Evolutionary conservation across 2,888 invertebrate genomes (phyloP), one percentile per base, ranked within the genome.

Genomic region (Fragum fragum): DNA sequence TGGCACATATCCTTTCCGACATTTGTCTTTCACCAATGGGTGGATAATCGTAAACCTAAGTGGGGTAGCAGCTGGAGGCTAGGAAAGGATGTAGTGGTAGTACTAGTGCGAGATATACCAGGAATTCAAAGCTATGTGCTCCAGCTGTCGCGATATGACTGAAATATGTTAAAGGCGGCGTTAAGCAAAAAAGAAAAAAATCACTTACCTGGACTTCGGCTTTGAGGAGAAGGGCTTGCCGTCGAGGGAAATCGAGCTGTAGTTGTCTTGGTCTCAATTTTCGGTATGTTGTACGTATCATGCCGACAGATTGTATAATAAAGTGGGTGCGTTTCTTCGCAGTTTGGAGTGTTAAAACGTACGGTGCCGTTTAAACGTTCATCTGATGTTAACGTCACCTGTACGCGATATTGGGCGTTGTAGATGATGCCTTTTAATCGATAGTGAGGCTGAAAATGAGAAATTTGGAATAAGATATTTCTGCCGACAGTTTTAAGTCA

Each of bases 321-420:
- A 11, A 52, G 11, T 1, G 29, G 23, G 11, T 42, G 70, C 21
- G 63, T 63, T 14, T 80, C 59, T 0, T 73, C 52, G 79, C 88
- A 88, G 16, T 42, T 53, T 0, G 85, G 86, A 5, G 88, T 88
- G 14, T 61, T 74, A 71, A 86, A 82, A 3, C 26, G 73, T 26
- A 82, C 28, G 11, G 73, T 63, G 1, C 80, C 85, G 0, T 63
- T 39, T 80, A 81, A 83, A 11, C 73, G 66, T 11, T 77, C 66
- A 2, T 78, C 42, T 3, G 75, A 55, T 3, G 76, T 68, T 3
- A 86, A 66, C 6, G 83, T 76, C 1, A 88, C 78, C 21, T 76
- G 63, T 0, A 88, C 73, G 39, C 71, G 61, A 53, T 87, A 88
- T n/a, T 83, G 63, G 0, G 90, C 84, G 73, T 87, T 87, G 42